phyloP scores from a whole-genome alignment of 2,113 vertebrate genomes.

The Pagrus major region DNA sequence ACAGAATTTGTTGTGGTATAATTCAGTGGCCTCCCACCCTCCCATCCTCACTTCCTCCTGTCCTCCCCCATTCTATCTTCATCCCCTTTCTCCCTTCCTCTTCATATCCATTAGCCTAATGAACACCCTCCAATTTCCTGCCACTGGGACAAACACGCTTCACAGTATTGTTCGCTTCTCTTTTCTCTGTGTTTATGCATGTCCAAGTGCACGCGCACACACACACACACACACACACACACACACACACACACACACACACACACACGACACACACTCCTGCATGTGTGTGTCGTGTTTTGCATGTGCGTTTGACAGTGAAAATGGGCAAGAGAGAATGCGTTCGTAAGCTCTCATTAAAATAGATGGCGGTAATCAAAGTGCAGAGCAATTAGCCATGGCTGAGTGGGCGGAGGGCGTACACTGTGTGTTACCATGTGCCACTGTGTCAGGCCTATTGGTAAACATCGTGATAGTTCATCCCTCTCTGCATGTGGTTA shows the following conservation, averaged over 20 bases:
- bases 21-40: conserved; percentile 52
- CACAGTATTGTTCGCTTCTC: conserved; percentile 67
- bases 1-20: conserved; percentile 72
- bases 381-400: conserved; percentile 80
- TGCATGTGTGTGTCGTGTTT: conserved; percentile 28
- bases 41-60: not conserved
- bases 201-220: conserved; percentile 1
- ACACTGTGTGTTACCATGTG: conserved; percentile 49
- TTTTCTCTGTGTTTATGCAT: conserved; percentile 19
- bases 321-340: conserved; percentile 55
- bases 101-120: conserved; percentile 86
- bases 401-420: conserved; percentile 74
- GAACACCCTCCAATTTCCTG: conserved; percentile 80
- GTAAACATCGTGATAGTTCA: conserved; percentile 71
- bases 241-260: conserved; percentile 7
- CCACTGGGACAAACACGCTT: conserved; percentile 63
- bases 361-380: conserved; percentile 85
- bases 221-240: conserved; percentile 4
- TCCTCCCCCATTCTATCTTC: conserved; percentile 34
- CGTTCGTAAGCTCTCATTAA: conserved; percentile 81
- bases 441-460: conserved; percentile 67
- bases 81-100: conserved; percentile 55
- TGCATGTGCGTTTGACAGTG: conserved; percentile 58
- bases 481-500: conserved; percentile 51
- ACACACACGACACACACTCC: not conserved